Conservation (phyloP, 2,113 vertebrate genomes). For the Crotalus horridus region DNA sequence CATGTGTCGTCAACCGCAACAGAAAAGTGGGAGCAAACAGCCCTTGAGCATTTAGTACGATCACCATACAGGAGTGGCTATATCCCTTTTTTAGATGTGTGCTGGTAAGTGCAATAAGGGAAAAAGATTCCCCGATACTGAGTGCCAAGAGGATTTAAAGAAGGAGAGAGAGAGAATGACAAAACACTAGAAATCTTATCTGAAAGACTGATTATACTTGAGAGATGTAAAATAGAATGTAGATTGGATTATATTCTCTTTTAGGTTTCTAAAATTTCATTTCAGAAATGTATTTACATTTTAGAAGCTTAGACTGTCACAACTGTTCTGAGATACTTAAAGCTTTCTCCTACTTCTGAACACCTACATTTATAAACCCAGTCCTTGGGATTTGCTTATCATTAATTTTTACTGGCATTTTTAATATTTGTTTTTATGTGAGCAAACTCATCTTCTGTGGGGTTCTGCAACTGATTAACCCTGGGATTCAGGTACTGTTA, state of each 20-base stretch:
- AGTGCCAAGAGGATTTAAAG: neutral
- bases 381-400: neutral
- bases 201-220: neutral
- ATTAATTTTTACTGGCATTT: neutral
- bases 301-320: neutral
- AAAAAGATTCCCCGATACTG: neutral
- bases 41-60: slow-evolving; percentile 89
- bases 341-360: neutral
- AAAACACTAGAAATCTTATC: neutral
- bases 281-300: slow-evolving; percentile 10
- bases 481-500: neutral
- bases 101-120: slow-evolving; percentile 16
- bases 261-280: neutral
- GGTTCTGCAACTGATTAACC: neutral
- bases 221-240: too few species aligned
- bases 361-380: neutral
- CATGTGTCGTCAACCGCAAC: slow-evolving; percentile 99
- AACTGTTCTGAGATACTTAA: neutral
- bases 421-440: neutral
- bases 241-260: neutral
- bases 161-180: slow-evolving; percentile 5
- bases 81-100: slow-evolving; percentile 68
- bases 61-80: slow-evolving; percentile 80
- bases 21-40: slow-evolving; percentile 99
- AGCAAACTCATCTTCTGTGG: neutral